A percentile compares a stretch with the other conserved stretches of the same genome.
Conservation (phyloP, 2,797 vertebrate genomes). For the Pteropus rufus region DNA sequence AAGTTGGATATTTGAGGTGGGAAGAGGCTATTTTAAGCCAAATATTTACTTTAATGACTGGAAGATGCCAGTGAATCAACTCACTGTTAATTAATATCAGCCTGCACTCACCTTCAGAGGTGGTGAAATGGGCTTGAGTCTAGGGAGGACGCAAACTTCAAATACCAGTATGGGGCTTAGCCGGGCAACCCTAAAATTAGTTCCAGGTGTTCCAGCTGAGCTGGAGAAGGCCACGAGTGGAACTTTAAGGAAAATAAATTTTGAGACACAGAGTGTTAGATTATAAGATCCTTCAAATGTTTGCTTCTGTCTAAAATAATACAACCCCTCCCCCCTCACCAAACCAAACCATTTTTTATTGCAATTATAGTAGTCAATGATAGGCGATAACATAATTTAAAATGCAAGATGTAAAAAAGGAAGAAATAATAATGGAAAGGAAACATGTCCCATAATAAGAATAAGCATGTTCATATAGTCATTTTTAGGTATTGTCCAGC, state of each 20-base stretch:
- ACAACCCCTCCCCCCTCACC: neutral
- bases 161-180: conserved; percentile 74
- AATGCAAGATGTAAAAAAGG: conserved; percentile 43
- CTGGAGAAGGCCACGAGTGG: conserved; percentile 51
- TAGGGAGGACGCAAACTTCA: conserved; percentile 75
- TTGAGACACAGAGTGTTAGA: neutral
- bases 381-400: conserved; percentile 17
- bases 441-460: neutral
- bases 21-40: conserved; percentile 75
- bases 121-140: conserved; percentile 66
- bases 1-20: conserved; percentile 60
- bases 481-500: neutral
- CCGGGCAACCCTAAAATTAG: conserved; percentile 76
- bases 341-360: conserved; percentile 33
- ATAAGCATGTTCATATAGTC: neutral
- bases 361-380: neutral
- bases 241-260: conserved; percentile 57
- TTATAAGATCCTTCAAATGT: conserved; percentile 14
- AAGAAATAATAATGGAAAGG: neutral
- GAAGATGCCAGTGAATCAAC: conserved; percentile 77
- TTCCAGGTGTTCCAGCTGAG: conserved; percentile 75
- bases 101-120: conserved; percentile 75
- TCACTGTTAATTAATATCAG: conserved; percentile 73
- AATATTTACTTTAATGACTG: conserved; percentile 70
- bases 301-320: neutral